Conservation (phyloP, 2,113 vertebrate species). For the Trichechus manatus region DNA sequence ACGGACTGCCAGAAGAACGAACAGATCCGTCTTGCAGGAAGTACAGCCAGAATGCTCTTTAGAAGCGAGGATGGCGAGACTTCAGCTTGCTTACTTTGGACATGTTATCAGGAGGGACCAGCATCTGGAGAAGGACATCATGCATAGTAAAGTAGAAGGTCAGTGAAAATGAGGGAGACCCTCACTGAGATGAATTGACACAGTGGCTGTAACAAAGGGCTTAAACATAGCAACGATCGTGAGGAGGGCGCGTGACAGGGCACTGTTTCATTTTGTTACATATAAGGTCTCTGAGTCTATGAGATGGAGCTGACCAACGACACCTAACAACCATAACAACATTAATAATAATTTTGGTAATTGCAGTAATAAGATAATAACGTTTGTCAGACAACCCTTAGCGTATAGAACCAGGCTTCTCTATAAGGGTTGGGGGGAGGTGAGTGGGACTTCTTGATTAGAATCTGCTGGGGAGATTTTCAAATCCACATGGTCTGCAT, state of each 20-base stretch:
- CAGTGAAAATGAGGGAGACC: not conserved
- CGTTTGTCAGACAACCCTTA: not conserved
- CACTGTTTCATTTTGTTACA: not conserved
- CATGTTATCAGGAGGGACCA: not conserved
- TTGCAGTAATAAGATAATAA: not conserved
- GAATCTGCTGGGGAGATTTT: not conserved
- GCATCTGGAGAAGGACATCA: not conserved
- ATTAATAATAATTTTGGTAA: not conserved
- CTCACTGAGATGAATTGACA: not conserved
- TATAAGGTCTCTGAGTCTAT: not conserved
- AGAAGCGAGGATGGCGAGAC: not conserved
- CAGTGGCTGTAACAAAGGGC: not conserved
- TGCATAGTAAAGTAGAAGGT: not conserved
- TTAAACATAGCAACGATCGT: not conserved
- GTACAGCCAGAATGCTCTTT: not conserved
- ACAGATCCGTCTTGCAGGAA: not conserved
- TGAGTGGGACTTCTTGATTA: not conserved
- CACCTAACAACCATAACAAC: not conserved
- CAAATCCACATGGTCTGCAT: not conserved
- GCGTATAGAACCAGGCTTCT: not conserved
- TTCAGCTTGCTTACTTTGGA: not conserved
- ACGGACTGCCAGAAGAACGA: not conserved
- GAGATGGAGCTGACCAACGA: not conserved
- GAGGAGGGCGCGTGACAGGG: not conserved
- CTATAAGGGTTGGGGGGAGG: fast-evolving